Conservation (phyloP, 2,888 invertebrate species). For the Hirtodrosophila histrioides region DNA sequence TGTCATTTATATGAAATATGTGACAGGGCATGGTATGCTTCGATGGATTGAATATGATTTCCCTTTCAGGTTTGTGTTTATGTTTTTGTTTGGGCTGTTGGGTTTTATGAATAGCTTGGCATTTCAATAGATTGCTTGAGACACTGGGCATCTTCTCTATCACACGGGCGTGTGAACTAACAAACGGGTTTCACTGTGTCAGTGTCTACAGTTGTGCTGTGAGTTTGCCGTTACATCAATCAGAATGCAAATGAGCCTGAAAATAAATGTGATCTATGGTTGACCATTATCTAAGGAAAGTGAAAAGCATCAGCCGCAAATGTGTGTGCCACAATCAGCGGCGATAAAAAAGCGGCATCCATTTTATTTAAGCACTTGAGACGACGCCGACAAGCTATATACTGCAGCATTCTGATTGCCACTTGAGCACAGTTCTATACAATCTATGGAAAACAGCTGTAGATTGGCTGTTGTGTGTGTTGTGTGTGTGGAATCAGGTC, state of each 20-base stretch:
- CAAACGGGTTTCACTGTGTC: constrained; percentile 57
- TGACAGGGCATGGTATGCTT: constrained; percentile 9
- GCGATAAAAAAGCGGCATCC: constrained; percentile 31
- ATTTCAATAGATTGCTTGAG: constrained; percentile 24
- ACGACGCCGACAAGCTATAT: not conserved
- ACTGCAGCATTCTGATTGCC: constrained; percentile 45
- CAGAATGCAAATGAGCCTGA: constrained; percentile 58
- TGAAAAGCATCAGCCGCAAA: constrained; percentile 43
- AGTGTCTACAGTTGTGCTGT: constrained; percentile 7
- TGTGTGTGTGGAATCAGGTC: constrained; percentile 18
- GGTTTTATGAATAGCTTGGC: constrained; percentile 38
- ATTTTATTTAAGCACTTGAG: constrained; percentile 23
- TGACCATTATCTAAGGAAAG: constrained; percentile 50
- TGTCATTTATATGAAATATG: constrained; percentile 11
- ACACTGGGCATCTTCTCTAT: constrained; percentile 14
- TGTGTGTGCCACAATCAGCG: constrained; percentile 23
- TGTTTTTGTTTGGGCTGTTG: not conserved
- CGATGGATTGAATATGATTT: constrained; percentile 16
- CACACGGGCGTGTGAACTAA: constrained; percentile 53
- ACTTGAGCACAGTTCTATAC: constrained; percentile 27
- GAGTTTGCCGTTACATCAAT: constrained; percentile 64
- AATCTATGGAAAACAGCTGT: constrained; percentile 4
- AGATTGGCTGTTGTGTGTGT: not conserved
- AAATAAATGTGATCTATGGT: constrained; percentile 44
- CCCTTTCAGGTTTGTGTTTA: constrained; percentile 23